Conservation (phyloP, 2,797 vertebrate species). For the Acanthopagrus latus region DNA sequence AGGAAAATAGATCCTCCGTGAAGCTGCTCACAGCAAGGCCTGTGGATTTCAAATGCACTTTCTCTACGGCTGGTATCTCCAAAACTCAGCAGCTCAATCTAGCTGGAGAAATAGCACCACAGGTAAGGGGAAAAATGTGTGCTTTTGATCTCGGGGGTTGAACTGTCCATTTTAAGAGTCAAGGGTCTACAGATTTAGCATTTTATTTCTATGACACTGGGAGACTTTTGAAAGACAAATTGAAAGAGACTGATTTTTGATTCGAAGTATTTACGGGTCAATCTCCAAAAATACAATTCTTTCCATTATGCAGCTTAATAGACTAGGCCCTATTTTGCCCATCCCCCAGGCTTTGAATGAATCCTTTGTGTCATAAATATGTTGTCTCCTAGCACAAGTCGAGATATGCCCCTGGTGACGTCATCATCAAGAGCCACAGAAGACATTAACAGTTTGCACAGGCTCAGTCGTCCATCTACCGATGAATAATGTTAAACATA, state of each 20-base stretch:
- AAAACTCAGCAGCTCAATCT: too few species aligned
- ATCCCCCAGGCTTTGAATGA: neutral
- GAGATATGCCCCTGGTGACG: neutral
- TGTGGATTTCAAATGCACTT: too few species aligned
- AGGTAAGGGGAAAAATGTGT: too few species aligned
- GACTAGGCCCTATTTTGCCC: too few species aligned
- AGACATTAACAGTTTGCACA: neutral
- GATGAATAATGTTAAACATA: neutral
- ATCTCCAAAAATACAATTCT: neutral
- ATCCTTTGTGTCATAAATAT: neutral
- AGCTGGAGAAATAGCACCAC: too few species aligned
- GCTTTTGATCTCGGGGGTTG: too few species aligned
- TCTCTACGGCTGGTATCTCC: too few species aligned
- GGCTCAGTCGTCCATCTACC: neutral
- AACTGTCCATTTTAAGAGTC: neutral
- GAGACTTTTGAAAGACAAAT: neutral
- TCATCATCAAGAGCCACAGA: neutral
- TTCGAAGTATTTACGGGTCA: neutral
- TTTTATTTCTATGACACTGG: neutral
- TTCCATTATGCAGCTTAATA: neutral
- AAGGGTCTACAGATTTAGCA: neutral
- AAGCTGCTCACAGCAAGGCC: too few species aligned
- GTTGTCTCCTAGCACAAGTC: neutral
- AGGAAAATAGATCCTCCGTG: too few species aligned
- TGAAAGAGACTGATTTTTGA: neutral